A percentile compares a stretch with the other conserved stretches of the same genome.
Evolutionary conservation across 2,113 vertebrate genomes (phyloP).

Genomic region (Phycodurus eques): DNA sequence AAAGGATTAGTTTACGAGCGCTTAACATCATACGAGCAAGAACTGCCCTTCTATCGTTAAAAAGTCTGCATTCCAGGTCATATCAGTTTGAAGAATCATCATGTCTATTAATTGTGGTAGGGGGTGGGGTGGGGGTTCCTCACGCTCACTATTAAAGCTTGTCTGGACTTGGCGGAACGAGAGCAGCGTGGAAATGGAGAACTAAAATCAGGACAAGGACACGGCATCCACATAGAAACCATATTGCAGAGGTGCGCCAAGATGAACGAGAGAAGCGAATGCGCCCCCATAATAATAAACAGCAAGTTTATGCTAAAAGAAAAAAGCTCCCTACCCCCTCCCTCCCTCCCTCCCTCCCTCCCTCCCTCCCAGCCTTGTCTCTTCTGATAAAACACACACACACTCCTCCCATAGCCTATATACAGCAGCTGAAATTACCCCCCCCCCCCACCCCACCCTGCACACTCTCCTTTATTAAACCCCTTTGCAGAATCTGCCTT

Average conservation of each 20-base stretch:
- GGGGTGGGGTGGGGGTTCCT: constrained; percentile 1
- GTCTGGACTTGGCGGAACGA: constrained; percentile 49
- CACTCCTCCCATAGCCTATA: constrained; percentile 69
- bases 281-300: constrained; percentile 55
- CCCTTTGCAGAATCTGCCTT: constrained; percentile 36
- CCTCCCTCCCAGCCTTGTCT: constrained; percentile 56
- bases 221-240: constrained; percentile 34
- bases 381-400: constrained; percentile 48
- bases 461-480: constrained; percentile 53
- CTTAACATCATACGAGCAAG: neutral
- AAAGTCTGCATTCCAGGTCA: constrained; percentile 12
- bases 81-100: constrained; percentile 7
- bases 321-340: constrained; percentile 65
- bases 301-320: constrained; percentile 72
- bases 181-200: constrained; percentile 38
- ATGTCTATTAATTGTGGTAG: constrained; percentile 10
- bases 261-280: constrained; percentile 33
- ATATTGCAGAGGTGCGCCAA: constrained; percentile 26
- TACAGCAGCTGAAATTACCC: constrained; percentile 66
- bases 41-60: neutral
- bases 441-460: constrained; percentile 52
- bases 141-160: constrained; percentile 17
- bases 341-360: constrained; percentile 32
- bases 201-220: constrained; percentile 55
- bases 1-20: neutral